Percentiles rank a stretch among this genome's conserved stretches.
Evolutionary conservation across 1,140 invertebrate genomes (phyloP).

Genomic region (Hormaphis cornu): DNA sequence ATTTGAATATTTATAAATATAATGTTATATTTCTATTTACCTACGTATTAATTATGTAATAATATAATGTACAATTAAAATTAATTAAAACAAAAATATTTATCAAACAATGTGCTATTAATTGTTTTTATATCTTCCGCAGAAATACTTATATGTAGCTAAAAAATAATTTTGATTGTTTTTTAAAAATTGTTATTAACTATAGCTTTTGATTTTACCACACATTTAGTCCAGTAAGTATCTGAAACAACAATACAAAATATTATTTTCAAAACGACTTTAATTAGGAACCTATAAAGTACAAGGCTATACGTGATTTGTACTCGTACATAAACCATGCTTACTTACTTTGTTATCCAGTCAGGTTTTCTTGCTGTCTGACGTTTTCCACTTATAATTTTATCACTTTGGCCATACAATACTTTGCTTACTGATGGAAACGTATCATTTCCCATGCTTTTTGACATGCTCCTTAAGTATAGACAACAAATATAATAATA

Average conservation of each 20-base stretch:
- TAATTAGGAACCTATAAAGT: neutral
- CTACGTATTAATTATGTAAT: too few relatives aligned
- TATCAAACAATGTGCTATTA: too few relatives aligned
- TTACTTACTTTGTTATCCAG: conserved; percentile 10
- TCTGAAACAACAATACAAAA: neutral
- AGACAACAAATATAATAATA: neutral
- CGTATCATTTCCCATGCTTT: conserved; percentile 4
- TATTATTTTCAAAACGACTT: neutral
- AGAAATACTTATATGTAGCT: too few relatives aligned
- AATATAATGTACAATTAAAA: too few relatives aligned
- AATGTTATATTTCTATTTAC: too few relatives aligned
- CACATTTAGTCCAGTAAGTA: conserved; percentile 5
- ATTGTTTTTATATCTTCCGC: too few relatives aligned
- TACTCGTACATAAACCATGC: too few relatives aligned
- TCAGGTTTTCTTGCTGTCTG: neutral
- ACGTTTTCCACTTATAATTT: neutral
- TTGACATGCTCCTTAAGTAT: conserved; percentile 1
- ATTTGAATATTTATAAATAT: too few relatives aligned
- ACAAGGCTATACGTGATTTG: too few relatives aligned
- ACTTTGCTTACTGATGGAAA: neutral
- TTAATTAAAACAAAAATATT: too few relatives aligned
- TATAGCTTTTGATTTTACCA: neutral
- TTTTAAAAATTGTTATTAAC: neutral
- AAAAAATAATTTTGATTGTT: neutral
- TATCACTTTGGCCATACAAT: neutral